Evolutionary conservation across 2,888 invertebrate species (phyloP).

Genomic region (Lottia scabra): DNA sequence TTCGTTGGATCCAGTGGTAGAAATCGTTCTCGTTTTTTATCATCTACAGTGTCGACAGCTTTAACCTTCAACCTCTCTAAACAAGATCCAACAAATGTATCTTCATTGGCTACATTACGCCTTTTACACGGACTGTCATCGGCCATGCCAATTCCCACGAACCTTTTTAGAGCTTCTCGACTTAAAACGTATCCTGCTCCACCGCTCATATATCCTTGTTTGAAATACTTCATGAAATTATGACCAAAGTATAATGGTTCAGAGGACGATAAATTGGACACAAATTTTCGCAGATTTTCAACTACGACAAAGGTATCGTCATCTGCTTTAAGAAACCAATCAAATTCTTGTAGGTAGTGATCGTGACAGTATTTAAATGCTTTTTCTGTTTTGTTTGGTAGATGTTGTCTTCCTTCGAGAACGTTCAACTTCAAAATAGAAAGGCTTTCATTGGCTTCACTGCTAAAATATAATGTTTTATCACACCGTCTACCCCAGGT

Average conservation of each 20-base stretch:
- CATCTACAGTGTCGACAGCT: not conserved
- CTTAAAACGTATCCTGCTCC: not conserved
- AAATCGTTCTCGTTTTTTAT: not conserved
- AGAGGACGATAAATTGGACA: not conserved
- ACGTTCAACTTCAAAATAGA: not conserved
- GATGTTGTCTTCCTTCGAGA: not conserved
- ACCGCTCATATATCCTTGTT: not conserved
- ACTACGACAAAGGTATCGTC: not conserved
- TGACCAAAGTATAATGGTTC: not conserved
- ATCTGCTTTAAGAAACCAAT: not conserved
- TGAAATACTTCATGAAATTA: not conserved
- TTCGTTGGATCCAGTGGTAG: not conserved
- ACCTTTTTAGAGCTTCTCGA: not conserved
- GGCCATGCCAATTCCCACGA: not conserved
- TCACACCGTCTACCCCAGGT: not conserved
- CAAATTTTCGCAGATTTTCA: not conserved
- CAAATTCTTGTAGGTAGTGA: not conserved
- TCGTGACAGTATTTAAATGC: not conserved
- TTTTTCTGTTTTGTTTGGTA: not conserved
- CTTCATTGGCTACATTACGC: not conserved
- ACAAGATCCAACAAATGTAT: not conserved
- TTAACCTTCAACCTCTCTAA: not conserved
- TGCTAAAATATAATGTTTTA: not conserved
- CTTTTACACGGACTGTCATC: not conserved
- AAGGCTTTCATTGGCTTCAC: not conserved